A percentile compares a stretch with the other conserved stretches of the same genome.
Evolutionary conservation across 2,888 invertebrate genomes (phyloP).

Genomic region (Lasioglossum oenotherae): DNA sequence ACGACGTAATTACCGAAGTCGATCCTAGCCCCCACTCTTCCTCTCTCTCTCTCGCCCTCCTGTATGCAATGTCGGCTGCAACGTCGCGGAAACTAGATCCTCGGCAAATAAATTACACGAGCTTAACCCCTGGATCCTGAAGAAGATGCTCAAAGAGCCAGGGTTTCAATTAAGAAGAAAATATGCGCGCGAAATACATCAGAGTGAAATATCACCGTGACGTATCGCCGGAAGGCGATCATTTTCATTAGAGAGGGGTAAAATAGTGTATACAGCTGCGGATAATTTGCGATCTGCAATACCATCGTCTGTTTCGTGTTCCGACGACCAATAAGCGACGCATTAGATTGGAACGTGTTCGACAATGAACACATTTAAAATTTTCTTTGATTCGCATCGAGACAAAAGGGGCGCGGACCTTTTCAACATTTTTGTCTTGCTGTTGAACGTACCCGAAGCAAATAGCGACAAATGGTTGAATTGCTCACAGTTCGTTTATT

Average conservation of each 20-base stretch:
- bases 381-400: not conserved
- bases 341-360: not conserved
- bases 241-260: not conserved
- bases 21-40: not conserved
- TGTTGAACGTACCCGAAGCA: not conserved
- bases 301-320: not conserved
- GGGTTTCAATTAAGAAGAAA: slow-evolving; percentile 38
- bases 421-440: not conserved
- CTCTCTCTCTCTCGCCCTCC: not conserved
- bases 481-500: not conserved
- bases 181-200: not conserved
- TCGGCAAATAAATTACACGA: slow-evolving; percentile 36
- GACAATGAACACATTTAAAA: not conserved
- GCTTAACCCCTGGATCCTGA: slow-evolving; percentile 26
- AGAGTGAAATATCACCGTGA: slow-evolving; percentile 14
- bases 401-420: not conserved
- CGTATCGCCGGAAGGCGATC: slow-evolving; percentile 4
- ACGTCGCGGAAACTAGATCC: slow-evolving; percentile 36
- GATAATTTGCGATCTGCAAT: not conserved
- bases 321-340: not conserved
- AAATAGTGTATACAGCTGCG: not conserved
- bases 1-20: slow-evolving; percentile 29
- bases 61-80: not conserved
- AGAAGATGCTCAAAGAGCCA: slow-evolving; percentile 24
- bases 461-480: not conserved